These are phyloP conservation scores for Leucosticte australis DNA, from an alignment of 2,113 vertebrate genomes.

Conservation along the genomic window DNA sequence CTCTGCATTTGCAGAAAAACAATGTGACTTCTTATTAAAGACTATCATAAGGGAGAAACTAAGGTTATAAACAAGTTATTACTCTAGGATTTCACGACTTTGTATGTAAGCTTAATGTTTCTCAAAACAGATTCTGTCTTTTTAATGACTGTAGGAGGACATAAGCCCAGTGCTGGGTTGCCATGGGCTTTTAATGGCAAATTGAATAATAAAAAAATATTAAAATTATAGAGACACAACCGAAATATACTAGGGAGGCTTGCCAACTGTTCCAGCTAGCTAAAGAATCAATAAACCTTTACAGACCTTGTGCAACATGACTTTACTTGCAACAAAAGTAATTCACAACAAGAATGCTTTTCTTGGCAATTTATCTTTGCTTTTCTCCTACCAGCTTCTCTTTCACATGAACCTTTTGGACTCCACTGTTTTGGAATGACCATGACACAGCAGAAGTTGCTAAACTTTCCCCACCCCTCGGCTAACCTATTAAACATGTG, in stretches of 20 bases:
- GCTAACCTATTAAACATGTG: conserved; percentile 22
- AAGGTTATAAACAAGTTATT: conserved; percentile 50
- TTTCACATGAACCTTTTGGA: conserved; percentile 6
- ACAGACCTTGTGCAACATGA: not conserved
- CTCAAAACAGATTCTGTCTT: conserved; percentile 40
- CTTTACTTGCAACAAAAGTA: conserved; percentile 19
- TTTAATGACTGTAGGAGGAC: conserved; percentile 35
- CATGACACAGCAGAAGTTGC: conserved; percentile 44
- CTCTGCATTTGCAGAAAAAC: not conserved
- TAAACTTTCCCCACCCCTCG: not conserved
- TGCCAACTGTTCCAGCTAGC: not conserved
- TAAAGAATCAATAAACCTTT: conserved; percentile 24
- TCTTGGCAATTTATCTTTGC: conserved; percentile 10
- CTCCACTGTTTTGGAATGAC: conserved; percentile 15
- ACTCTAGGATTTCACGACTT: conserved; percentile 38
- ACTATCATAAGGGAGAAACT: conserved; percentile 39
- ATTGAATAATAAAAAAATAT: conserved; percentile 43
- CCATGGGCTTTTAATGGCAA: conserved; percentile 32
- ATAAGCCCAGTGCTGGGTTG: conserved; percentile 3
- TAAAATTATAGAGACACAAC: conserved; percentile 5
- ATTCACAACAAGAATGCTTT: not conserved
- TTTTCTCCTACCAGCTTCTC: not conserved
- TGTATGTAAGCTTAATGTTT: conserved; percentile 31
- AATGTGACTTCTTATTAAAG: conserved; percentile 1
- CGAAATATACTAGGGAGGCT: not conserved